Percentiles rank a stretch among this genome's conserved stretches.
phyloP scores from a whole-genome alignment of 2,113 vertebrate species.

The Azemiops feae region DNA sequence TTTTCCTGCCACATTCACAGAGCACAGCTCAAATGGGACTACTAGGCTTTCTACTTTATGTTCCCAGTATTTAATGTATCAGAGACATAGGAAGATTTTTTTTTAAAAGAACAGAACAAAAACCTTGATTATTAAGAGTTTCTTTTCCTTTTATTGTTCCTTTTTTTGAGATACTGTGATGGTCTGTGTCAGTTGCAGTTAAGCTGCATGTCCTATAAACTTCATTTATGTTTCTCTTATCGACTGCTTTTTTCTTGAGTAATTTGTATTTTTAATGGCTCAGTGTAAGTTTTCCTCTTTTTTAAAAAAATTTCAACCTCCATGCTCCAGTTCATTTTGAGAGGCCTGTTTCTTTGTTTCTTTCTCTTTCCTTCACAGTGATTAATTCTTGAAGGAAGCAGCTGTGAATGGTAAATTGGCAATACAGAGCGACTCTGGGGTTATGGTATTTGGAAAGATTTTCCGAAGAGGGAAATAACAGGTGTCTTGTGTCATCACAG shows the following conservation, averaged over 20 bases:
- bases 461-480: constrained; percentile 29
- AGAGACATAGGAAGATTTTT: neutral
- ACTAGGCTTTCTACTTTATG: neutral
- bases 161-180: constrained; percentile 10
- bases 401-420: constrained; percentile 13
- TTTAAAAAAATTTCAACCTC: constrained; percentile 1
- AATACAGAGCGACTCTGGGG: constrained; percentile 23
- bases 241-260: constrained; percentile 25
- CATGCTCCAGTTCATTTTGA: constrained; percentile 26
- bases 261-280: constrained; percentile 26
- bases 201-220: constrained; percentile 36
- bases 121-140: neutral
- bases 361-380: constrained; percentile 47
- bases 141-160: neutral
- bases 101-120: neutral
- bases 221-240: constrained; percentile 33
- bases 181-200: constrained; percentile 9
- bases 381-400: constrained; percentile 35
- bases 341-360: constrained; percentile 37
- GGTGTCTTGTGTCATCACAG: constrained; percentile 20
- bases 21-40: neutral
- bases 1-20: neutral
- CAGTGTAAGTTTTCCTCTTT: neutral
- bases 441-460: constrained; percentile 38
- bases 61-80: neutral